Conservation (phyloP, 1,140 invertebrate species). For the Drosophila melanica region DNA sequence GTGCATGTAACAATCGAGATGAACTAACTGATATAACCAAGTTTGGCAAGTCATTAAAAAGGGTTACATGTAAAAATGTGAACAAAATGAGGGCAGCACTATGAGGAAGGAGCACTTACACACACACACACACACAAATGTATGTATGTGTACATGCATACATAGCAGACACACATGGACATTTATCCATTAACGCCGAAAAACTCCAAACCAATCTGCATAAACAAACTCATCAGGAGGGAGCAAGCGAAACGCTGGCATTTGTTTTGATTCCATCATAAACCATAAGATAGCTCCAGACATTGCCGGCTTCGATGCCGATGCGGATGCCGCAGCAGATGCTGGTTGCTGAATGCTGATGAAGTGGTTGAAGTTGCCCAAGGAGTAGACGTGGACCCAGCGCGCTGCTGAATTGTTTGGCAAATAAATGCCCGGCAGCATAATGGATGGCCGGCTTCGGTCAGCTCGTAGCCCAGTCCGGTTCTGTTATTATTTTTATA, state of each 20-base stretch:
- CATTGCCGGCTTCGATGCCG: conserved; percentile 36
- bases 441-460: conserved; percentile 55
- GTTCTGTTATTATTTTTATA: conserved; percentile 77
- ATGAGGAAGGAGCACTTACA: background rate
- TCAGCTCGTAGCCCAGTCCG: conserved; percentile 39
- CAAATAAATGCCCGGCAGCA: conserved; percentile 80
- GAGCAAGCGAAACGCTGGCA: conserved; percentile 51
- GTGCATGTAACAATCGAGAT: background rate
- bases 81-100: conserved; percentile 18
- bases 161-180: conserved; percentile 36
- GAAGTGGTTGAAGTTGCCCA: conserved; percentile 72
- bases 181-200: conserved; percentile 80
- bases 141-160: too few species aligned
- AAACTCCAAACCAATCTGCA: conserved; percentile 78
- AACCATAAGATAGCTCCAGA: conserved; percentile 76
- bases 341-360: conserved; percentile 52
- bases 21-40: background rate
- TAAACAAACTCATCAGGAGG: conserved; percentile 76
- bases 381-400: conserved; percentile 52
- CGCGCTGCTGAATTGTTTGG: conserved; percentile 72
- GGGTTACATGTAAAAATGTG: conserved; percentile 56
- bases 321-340: conserved; percentile 10
- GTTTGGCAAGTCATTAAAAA: conserved; percentile 24
- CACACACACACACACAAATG: background rate
- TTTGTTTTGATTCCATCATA: conserved; percentile 82